Evolutionary conservation across 2,113 vertebrate genomes (phyloP).

Genomic region (Marmota flaviventris): DNA sequence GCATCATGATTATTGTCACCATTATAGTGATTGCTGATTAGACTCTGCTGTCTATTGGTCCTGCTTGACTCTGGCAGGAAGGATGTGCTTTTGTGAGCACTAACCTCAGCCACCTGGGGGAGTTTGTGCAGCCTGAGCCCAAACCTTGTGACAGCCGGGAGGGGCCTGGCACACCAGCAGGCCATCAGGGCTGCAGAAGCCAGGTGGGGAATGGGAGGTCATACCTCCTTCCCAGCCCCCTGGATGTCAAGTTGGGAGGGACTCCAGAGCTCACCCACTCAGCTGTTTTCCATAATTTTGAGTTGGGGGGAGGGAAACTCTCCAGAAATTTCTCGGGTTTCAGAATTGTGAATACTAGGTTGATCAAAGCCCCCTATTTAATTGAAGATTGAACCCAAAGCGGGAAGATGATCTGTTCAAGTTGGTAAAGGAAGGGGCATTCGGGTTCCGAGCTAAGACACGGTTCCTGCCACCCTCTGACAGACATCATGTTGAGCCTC

Average conservation of each 20-base stretch:
- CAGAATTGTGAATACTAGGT: neutral
- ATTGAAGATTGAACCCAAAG: neutral
- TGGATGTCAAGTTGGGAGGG: too few relatives aligned
- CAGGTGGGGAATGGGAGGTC: neutral
- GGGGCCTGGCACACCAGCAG: neutral
- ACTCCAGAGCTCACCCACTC: neutral
- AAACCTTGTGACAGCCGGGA: neutral
- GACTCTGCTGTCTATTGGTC: neutral
- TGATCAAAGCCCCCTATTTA: neutral
- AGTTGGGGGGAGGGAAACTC: neutral
- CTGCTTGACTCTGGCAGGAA: neutral
- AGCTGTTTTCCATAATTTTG: neutral
- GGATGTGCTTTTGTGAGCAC: neutral
- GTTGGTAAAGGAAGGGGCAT: neutral
- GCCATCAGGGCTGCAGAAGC: neutral
- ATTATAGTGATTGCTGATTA: too few relatives aligned
- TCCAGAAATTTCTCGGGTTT: neutral
- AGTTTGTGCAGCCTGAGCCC: neutral
- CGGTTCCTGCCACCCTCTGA: fast-evolving
- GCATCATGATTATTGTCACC: neutral
- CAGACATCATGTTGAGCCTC: too few relatives aligned
- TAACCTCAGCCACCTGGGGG: neutral
- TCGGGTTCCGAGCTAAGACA: neutral
- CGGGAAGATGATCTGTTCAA: neutral
- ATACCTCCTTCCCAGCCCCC: neutral